Conservation (phyloP, 2,888 invertebrate species). For the Spodoptera exigua region DNA sequence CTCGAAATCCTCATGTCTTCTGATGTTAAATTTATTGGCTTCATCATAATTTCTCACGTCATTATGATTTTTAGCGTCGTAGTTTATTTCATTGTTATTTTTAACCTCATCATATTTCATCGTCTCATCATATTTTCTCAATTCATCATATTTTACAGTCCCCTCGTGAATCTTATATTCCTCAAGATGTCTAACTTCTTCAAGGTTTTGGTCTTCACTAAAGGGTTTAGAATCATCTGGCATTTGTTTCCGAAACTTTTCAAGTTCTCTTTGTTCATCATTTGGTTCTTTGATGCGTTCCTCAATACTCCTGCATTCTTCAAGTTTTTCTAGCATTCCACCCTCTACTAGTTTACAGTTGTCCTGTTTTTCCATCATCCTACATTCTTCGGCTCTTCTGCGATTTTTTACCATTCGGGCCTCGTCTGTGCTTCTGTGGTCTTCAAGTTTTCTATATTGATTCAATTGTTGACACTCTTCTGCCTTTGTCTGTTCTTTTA, state of each 20-base stretch:
- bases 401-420: too few species aligned
- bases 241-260: not conserved
- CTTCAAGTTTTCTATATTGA: not conserved
- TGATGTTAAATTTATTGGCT: not conserved
- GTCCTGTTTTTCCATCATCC: not conserved
- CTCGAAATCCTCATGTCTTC: not conserved
- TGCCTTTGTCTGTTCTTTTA: too few species aligned
- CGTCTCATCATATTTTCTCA: not conserved
- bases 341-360: not conserved
- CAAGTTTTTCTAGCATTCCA: not conserved
- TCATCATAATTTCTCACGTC: slow-evolving; percentile 1
- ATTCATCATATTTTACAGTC: not conserved
- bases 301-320: not conserved
- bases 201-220: not conserved
- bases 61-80: not conserved
- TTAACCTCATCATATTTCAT: slow-evolving; percentile 2
- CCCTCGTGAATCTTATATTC: not conserved
- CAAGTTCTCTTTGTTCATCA: not conserved
- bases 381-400: not conserved
- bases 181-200: not conserved
- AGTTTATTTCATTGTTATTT: slow-evolving; percentile 1
- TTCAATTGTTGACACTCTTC: too few species aligned
- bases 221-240: not conserved
- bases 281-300: not conserved
- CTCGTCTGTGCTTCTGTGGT: not conserved